phyloP scores from a whole-genome alignment of 2,797 vertebrate species.

The Fistularia commersonii region DNA sequence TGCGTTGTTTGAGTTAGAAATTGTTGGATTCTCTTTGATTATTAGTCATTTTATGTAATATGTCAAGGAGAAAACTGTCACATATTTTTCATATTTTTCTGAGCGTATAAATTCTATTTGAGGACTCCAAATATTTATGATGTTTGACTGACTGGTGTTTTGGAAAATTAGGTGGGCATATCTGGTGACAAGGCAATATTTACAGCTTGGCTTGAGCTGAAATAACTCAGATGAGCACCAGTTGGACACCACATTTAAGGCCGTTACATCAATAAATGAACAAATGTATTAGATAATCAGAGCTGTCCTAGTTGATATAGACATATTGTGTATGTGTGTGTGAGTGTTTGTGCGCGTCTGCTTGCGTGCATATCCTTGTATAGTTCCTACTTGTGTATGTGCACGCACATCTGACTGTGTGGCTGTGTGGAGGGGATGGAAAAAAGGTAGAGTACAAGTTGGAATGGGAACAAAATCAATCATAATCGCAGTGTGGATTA shows the following conservation, averaged over 20 bases:
- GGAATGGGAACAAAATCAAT: conserved; percentile 66
- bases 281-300: conserved; percentile 13
- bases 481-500: conserved; percentile 62
- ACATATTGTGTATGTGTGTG: conserved; percentile 14
- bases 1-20: too few relatives aligned
- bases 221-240: conserved; percentile 18
- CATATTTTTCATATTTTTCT: too few relatives aligned
- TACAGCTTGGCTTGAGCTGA: conserved; percentile 14
- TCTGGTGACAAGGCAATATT: conserved; percentile 16
- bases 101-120: too few relatives aligned
- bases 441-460: conserved; percentile 35
- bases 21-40: too few relatives aligned
- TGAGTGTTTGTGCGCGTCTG: too few relatives aligned
- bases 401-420: conserved; percentile 11
- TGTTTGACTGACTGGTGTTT: conserved; percentile 13
- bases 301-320: conserved; percentile 35
- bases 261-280: conserved; percentile 36
- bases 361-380: not conserved
- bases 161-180: conserved; percentile 18
- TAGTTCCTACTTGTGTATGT: conserved; percentile 13
- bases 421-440: conserved; percentile 24
- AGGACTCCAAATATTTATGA: not conserved
- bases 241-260: conserved; percentile 27
- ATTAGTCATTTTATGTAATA: too few relatives aligned
- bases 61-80: too few relatives aligned